phyloP scores from a whole-genome alignment of 2,797 vertebrate genomes.

The Muscicapa striata region DNA sequence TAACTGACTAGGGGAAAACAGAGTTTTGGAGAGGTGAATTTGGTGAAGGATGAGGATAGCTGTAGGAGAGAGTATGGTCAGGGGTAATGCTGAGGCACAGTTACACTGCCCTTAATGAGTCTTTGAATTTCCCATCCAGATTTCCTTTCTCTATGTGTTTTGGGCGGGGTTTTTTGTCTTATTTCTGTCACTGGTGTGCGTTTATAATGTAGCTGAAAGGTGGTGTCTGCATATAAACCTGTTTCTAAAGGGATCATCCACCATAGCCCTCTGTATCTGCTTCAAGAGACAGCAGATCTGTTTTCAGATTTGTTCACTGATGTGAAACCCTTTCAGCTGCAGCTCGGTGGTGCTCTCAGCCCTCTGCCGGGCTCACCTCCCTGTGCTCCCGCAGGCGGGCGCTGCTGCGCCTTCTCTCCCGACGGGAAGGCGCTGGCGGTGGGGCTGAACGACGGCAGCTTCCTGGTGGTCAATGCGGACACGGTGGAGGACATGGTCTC shows the following conservation, averaged over 20 bases:
- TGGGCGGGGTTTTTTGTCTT: rapidly evolving
- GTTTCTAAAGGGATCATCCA: background rate
- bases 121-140: background rate
- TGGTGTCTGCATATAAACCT: background rate
- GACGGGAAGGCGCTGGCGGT: conserved; percentile 96
- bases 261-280: background rate
- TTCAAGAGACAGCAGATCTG: background rate
- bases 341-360: background rate
- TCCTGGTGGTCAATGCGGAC: conserved; percentile 95
- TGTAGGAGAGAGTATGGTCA: background rate
- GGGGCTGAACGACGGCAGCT: conserved; percentile 94
- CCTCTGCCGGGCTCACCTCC: no score
- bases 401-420: conserved; percentile 95
- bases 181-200: background rate
- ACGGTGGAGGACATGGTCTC: conserved; percentile 98
- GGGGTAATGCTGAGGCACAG: background rate
- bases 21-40: background rate
- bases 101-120: background rate
- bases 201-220: background rate
- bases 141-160: background rate
- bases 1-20: background rate
- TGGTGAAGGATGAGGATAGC: background rate
- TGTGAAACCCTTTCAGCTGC: background rate
- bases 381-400: conserved; percentile 80
- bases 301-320: background rate